Evolutionary conservation across 2,113 vertebrate genomes (phyloP), one percentile per base, ranked within the genome.

Genomic region (Malurus cyaneus): DNA sequence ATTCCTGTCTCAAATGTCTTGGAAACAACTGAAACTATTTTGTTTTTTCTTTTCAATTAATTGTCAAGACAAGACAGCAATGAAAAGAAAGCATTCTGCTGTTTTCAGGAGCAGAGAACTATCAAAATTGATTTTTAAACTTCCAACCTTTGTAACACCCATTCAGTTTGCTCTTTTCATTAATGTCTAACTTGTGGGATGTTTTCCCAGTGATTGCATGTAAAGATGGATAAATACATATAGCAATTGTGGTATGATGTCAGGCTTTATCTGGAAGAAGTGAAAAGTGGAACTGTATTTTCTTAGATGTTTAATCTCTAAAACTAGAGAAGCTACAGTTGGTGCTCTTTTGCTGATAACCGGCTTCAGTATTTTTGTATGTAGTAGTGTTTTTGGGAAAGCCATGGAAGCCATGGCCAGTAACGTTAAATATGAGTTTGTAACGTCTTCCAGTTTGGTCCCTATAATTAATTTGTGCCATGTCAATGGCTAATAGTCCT

Each of bases 71-170:
- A 70, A 52, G 44, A 50, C 18, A 20, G 31, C 41, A 76, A 32
- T 14, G 5, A 59, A 74, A 57, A 53, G 31, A 21, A 73, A 46
- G 23, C 3, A 8, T 74, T 69, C 15, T 73, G 12, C 64, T 90
- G 19, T 65, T 79, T 64, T 84, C 29, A 80, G 42, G 21, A 90
- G 20, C 47, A 61, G 46, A 41, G 36, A 50, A 28, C 54, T 67
- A 19, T 3, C 8, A 62, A 15, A 61, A 76, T 6, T 76, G 7
- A 52, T 71, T 57, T 0, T 0, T 16, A 36, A 5, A 60, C 44
- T 57, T 70, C 18, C 20, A 47, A 17, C 7, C 20, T 80, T 62
- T 66, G 47, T 61, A 92, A 31, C 15, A 80, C 12, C 18, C 29
- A 14, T 49, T 32, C 31, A n/a, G 1, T 57, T n/a, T 47, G 19